Percentiles rank a stretch among this genome's conserved stretches.
Evolutionary conservation across 2,113 vertebrate species (phyloP).

Genomic region (Oreochromis spilurus): DNA sequence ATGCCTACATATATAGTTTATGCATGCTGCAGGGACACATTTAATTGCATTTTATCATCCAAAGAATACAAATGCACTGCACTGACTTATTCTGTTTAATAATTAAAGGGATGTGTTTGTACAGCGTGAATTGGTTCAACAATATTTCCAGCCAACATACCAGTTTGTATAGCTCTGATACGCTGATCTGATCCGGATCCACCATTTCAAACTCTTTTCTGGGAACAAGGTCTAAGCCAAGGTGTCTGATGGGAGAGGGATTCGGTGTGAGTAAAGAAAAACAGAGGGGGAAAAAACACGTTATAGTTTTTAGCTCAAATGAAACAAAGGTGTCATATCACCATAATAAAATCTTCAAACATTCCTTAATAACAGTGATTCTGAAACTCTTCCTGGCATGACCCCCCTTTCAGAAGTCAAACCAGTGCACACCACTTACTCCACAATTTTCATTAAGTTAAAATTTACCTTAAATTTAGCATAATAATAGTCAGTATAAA

Average conservation of each 20-base stretch:
- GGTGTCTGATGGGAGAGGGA: slow-evolving; percentile 74
- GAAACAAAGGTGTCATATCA: not conserved
- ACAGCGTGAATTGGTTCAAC: not conserved
- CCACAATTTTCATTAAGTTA: not conserved
- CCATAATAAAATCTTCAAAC: not conserved
- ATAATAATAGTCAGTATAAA: not conserved
- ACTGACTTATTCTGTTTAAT: not conserved
- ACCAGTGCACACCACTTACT: not conserved
- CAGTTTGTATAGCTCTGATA: slow-evolving; percentile 98
- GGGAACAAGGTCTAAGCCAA: slow-evolving; percentile 93
- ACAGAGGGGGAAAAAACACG: not conserved
- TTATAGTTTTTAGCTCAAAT: not conserved
- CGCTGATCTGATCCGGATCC: slow-evolving; percentile 95
- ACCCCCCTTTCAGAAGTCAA: not conserved
- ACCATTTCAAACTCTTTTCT: slow-evolving; percentile 97
- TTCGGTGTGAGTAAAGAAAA: not conserved
- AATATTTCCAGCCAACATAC: slow-evolving; percentile 63
- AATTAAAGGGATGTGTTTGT: not conserved
- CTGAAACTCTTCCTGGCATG: not conserved
- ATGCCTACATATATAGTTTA: not conserved
- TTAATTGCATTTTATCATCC: not conserved
- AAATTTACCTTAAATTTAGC: not conserved
- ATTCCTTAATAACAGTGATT: not conserved
- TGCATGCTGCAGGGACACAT: not conserved
- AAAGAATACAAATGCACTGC: not conserved